A percentile compares a stretch with the other conserved stretches of the same genome.
Conservation (phyloP, 2,113 vertebrate genomes). For the Cnemophilus loriae region DNA sequence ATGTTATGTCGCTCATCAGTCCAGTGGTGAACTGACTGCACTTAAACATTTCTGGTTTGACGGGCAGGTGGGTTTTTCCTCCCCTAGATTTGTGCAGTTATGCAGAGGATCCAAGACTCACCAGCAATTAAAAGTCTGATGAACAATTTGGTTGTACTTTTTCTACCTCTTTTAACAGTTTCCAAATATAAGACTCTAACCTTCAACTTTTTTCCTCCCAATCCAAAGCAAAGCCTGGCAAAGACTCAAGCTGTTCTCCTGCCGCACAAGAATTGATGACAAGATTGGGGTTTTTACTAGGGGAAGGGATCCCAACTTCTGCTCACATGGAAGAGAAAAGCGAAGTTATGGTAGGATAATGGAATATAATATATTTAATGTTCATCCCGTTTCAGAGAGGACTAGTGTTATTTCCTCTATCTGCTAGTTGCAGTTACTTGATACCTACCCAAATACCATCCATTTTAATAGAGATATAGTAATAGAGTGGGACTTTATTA, state of each 20-base stretch:
- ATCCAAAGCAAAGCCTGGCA: constrained; percentile 82
- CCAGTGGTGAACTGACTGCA: neutral
- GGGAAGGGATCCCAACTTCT: constrained; percentile 94
- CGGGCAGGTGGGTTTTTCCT: neutral
- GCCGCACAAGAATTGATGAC: constrained; percentile 99
- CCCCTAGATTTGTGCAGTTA: neutral
- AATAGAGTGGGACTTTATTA: neutral
- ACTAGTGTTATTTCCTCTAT: neutral
- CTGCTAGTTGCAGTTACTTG: neutral
- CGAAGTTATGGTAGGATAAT: constrained; percentile 89
- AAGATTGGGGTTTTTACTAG: constrained; percentile 94
- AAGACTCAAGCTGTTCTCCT: constrained; percentile 88
- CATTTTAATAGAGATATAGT: neutral
- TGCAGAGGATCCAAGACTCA: neutral
- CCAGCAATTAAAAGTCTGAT: neutral
- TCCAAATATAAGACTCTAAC: neutral
- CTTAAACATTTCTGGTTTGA: neutral
- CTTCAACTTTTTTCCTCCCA: constrained; percentile 20
- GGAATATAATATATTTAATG: neutral
- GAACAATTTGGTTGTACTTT: neutral
- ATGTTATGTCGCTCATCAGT: accelerated
- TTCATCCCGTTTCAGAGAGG: neutral
- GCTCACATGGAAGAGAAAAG: constrained; percentile 91
- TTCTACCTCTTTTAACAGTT: neutral
- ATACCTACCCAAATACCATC: neutral